These are phyloP conservation scores for Ondatra zibethicus DNA, from an alignment of 2,113 vertebrate genomes.

Conservation along the genomic window DNA sequence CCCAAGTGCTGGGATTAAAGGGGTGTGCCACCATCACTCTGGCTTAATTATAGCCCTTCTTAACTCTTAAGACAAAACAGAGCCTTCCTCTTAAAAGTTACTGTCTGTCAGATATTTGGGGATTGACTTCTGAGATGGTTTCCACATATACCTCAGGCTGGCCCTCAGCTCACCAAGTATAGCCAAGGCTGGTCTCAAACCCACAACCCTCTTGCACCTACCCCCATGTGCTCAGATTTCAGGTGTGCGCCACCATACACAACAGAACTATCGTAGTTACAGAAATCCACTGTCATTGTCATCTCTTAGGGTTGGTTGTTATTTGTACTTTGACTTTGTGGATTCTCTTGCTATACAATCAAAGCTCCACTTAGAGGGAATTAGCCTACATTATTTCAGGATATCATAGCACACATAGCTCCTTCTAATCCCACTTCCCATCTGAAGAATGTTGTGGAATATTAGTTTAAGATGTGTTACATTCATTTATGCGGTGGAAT, in stretches of 20 bases:
- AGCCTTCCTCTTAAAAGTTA: background rate
- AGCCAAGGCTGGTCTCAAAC: background rate
- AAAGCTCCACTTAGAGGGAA: background rate
- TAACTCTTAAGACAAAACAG: background rate
- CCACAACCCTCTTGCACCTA: background rate
- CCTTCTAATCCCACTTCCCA: background rate
- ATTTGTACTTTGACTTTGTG: background rate
- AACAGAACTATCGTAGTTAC: background rate
- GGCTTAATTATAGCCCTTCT: background rate
- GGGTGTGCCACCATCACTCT: fast-evolving
- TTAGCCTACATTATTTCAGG: background rate
- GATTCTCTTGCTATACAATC: background rate
- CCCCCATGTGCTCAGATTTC: background rate
- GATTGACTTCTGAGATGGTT: background rate
- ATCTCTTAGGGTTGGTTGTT: background rate
- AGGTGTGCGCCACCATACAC: background rate
- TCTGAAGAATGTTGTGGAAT: background rate
- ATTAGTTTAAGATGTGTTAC: too few species aligned
- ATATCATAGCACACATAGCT: background rate
- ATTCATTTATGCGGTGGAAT: too few species aligned
- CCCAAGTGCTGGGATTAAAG: background rate
- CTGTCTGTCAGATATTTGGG: background rate
- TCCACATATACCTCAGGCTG: too few species aligned
- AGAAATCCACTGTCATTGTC: background rate
- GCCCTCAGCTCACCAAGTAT: background rate